Percentiles rank a stretch among this genome's conserved stretches.
Conservation (phyloP, 2,797 vertebrate species). For the Halcyon leucocephala region DNA sequence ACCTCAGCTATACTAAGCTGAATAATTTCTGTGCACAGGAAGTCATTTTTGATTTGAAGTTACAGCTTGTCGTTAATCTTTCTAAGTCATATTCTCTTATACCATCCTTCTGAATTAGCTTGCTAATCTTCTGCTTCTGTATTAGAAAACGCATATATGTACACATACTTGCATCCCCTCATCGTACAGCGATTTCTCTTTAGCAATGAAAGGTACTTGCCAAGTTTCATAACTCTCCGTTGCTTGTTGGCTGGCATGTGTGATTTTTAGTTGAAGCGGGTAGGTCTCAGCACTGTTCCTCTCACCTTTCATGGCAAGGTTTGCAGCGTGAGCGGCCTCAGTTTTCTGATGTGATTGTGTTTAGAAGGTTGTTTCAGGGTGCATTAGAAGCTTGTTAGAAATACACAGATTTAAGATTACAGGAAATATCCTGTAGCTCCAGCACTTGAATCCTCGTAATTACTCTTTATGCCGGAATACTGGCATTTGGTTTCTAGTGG, state of each 20-base stretch:
- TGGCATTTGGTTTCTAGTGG: background rate
- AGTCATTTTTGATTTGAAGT: background rate
- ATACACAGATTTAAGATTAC: background rate
- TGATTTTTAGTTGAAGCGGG: background rate
- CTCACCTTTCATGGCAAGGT: background rate
- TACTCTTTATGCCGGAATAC: background rate
- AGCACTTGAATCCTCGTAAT: background rate
- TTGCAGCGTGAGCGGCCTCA: background rate
- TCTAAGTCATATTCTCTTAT: background rate
- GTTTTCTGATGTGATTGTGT: background rate
- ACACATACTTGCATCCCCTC: background rate
- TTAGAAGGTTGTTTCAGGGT: constrained; percentile 4
- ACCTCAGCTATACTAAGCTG: background rate
- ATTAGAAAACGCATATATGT: background rate
- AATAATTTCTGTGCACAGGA: background rate
- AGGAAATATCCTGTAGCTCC: background rate
- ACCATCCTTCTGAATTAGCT: background rate
- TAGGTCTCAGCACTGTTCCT: background rate
- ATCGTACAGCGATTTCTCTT: background rate
- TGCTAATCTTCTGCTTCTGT: constrained; percentile 1
- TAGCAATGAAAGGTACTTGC: background rate
- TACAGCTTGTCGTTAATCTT: background rate
- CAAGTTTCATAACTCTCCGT: background rate
- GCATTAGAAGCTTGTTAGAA: background rate
- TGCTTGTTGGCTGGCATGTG: background rate